Evolutionary conservation across 2,888 invertebrate species (phyloP).

Genomic region (Cryptocephalus moraei): DNA sequence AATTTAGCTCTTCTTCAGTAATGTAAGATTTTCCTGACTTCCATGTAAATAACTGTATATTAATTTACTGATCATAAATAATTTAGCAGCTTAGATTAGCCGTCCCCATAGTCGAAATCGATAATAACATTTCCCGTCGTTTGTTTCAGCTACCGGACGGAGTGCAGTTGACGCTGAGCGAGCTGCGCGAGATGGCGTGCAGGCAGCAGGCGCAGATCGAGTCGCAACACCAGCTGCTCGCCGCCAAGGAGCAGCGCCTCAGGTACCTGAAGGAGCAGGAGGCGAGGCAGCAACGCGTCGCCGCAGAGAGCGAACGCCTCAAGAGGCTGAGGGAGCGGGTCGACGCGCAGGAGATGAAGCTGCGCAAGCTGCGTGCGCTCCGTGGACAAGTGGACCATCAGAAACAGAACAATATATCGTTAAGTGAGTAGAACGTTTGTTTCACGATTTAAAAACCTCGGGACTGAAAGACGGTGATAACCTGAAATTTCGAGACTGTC

Average conservation of each 20-base stretch:
- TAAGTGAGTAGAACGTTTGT: conserved; percentile 66
- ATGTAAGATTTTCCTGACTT: no score
- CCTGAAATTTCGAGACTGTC: no score
- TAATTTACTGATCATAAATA: no score
- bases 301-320: conserved; percentile 81
- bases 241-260: conserved; percentile 86
- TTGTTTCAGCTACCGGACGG: conserved; percentile 77
- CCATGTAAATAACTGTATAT: no score
- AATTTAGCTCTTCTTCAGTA: no score
- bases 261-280: conserved; percentile 93
- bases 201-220: conserved; percentile 97
- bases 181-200: conserved; percentile 96
- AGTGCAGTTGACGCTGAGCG: conserved; percentile 84
- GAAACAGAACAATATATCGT: conserved; percentile 81
- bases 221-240: conserved; percentile 84
- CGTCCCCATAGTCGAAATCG: no score
- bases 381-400: conserved; percentile 90
- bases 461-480: no score
- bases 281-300: conserved; percentile 62
- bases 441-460: no score
- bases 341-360: conserved; percentile 89
- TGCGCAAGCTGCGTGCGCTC: conserved; percentile 81
- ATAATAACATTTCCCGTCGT: conserved; percentile 1
- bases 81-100: no score
- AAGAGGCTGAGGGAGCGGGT: conserved; percentile 82